Evolutionary conservation across 2,797 vertebrate genomes (phyloP).

Genomic region (Lycodopsis pacificus): DNA sequence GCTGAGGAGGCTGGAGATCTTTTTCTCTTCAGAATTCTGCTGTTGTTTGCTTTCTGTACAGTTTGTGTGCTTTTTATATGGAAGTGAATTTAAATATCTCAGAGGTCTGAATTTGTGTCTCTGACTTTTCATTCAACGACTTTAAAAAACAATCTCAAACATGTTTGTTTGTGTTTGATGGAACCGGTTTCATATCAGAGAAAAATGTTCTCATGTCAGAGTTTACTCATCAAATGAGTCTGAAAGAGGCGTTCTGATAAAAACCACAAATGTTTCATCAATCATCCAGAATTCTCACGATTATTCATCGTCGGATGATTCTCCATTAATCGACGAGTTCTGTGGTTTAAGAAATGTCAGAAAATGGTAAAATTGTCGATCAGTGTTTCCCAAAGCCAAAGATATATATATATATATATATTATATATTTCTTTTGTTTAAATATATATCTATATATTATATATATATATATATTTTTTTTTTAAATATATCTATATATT

Average conservation of each 20-base stretch:
- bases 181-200: not conserved
- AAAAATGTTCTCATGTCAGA: not conserved
- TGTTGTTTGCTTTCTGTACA: slow-evolving; percentile 64
- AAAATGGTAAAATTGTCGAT: too few relatives aligned
- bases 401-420: too few relatives aligned
- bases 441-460: too few relatives aligned
- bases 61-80: slow-evolving; percentile 62
- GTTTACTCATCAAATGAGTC: not conserved
- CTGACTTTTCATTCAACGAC: slow-evolving; percentile 7
- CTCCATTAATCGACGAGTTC: too few relatives aligned
- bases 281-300: too few relatives aligned
- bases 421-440: too few relatives aligned
- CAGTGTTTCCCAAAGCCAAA: too few relatives aligned
- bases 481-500: too few relatives aligned
- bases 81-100: slow-evolving; percentile 58
- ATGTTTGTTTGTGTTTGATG: not conserved
- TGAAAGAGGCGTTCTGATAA: not conserved
- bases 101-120: slow-evolving; percentile 20
- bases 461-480: too few relatives aligned
- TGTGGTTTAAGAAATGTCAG: too few relatives aligned
- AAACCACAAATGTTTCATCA: not conserved
- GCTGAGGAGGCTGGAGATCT: slow-evolving; percentile 13
- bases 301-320: too few relatives aligned
- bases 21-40: slow-evolving; percentile 26
- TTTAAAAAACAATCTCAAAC: not conserved